phyloP scores from a whole-genome alignment of 2,797 vertebrate species.

The Gephyroberyx darwinii region DNA sequence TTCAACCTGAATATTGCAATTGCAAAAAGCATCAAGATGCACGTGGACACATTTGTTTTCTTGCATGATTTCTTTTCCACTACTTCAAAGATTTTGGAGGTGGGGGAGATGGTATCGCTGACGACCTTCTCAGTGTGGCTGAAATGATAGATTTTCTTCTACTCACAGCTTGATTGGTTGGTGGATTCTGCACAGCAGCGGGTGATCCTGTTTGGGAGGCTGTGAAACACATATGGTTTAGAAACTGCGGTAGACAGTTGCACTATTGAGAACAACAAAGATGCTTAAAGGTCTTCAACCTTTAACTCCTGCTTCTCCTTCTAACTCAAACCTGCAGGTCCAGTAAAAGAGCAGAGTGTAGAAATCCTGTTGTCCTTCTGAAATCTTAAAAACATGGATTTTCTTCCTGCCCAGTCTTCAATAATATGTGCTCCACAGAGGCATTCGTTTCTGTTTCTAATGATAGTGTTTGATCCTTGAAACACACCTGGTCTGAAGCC shows the following conservation, averaged over 20 bases:
- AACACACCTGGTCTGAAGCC: conserved; percentile 62
- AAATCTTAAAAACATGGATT: conserved; percentile 8
- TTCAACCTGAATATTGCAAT: too few relatives aligned
- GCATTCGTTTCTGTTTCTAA: conserved; percentile 50
- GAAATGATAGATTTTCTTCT: background rate
- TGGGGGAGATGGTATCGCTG: too few relatives aligned
- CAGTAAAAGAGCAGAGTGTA: too few relatives aligned
- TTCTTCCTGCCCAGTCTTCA: background rate
- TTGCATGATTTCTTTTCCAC: background rate
- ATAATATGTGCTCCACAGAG: conserved; percentile 10
- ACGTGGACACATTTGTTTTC: background rate
- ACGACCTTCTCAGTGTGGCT: background rate
- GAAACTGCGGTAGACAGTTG: background rate
- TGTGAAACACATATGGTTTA: background rate
- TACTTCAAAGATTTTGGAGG: background rate
- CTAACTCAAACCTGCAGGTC: too few relatives aligned
- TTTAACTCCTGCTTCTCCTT: fast-evolving
- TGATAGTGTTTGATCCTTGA: conserved; percentile 52
- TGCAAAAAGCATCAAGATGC: too few relatives aligned
- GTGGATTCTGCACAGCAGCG: conserved; percentile 4
- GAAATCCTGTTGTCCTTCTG: background rate
- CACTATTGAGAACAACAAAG: conserved; percentile 2
- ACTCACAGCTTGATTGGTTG: background rate
- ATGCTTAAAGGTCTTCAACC: background rate
- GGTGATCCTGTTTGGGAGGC: conserved; percentile 7